These are phyloP conservation scores for Melanotaenia duboulayi DNA, from an alignment of 2,113 vertebrate genomes.

Conservation along the genomic window DNA sequence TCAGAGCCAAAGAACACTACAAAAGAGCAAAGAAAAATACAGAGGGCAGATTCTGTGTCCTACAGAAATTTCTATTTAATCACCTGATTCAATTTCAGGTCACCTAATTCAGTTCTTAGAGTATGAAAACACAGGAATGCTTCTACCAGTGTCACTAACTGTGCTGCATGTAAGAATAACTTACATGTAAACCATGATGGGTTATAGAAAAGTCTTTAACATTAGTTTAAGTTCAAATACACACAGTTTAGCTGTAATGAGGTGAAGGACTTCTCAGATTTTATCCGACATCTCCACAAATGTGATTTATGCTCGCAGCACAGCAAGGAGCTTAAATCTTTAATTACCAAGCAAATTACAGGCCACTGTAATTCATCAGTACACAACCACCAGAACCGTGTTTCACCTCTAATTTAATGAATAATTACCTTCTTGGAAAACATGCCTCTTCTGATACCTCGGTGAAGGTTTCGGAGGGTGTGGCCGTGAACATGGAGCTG, in stretches of 20 bases:
- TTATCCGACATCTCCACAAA: slow-evolving; percentile 70
- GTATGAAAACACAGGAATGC: no score
- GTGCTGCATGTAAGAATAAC: neutral
- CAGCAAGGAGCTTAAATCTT: slow-evolving; percentile 77
- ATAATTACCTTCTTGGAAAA: slow-evolving; percentile 88
- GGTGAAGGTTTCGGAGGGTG: slow-evolving; percentile 77
- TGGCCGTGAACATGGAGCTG: slow-evolving; percentile 24
- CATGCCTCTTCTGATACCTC: slow-evolving; percentile 79
- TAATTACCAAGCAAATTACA: slow-evolving; percentile 87
- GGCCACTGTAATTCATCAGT: slow-evolving; percentile 79
- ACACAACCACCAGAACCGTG: slow-evolving; percentile 87
- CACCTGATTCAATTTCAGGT: no score
- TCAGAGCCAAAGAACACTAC: no score
- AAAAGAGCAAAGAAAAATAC: no score
- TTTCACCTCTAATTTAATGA: slow-evolving; percentile 85
- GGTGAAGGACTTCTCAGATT: slow-evolving; percentile 69
- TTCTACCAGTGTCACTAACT: no score
- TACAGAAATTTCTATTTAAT: no score
- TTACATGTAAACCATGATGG: neutral
- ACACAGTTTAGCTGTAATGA: slow-evolving; percentile 24
- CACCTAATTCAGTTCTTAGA: no score
- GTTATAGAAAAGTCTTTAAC: slow-evolving; percentile 17
- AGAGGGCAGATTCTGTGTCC: no score
- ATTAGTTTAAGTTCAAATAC: slow-evolving; percentile 34
- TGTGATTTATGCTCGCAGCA: slow-evolving; percentile 78